Conservation (phyloP, 2,888 invertebrate species). For the Helicoverpa assulta region DNA sequence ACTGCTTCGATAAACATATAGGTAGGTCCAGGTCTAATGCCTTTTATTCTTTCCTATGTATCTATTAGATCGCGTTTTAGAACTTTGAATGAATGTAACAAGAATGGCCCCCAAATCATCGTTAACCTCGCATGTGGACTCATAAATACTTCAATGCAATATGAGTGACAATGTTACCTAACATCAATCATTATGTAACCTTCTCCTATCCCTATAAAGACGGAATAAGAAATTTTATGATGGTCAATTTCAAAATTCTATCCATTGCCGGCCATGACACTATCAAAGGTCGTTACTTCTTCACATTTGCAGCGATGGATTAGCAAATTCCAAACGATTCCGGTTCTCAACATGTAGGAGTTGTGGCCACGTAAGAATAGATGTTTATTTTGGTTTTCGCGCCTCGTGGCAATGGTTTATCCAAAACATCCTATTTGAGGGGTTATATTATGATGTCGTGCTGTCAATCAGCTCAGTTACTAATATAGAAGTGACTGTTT, state of each 20-base stretch:
- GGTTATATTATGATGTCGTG: conserved; percentile 55
- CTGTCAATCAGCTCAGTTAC: conserved; percentile 55
- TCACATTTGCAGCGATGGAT: conserved; percentile 48
- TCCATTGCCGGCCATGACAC: conserved; percentile 40
- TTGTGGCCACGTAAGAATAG: conserved; percentile 66
- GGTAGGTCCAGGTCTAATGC: conserved; percentile 4
- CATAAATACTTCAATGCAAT: conserved; percentile 61
- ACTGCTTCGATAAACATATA: conserved; percentile 8
- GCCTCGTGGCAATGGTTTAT: conserved; percentile 73
- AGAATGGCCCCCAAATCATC: conserved; percentile 51
- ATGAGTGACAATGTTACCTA: conserved; percentile 63
- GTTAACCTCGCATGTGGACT: conserved; percentile 54
- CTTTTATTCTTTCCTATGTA: too few species aligned
- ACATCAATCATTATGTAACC: conserved; percentile 56
- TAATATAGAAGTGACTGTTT: conserved; percentile 29
- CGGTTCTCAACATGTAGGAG: conserved; percentile 32
- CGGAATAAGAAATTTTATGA: conserved; percentile 15
- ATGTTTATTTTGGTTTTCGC: conserved; percentile 71
- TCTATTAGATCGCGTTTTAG: conserved; percentile 21
- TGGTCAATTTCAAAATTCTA: background rate
- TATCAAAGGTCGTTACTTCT: background rate
- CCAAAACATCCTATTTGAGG: conserved; percentile 74
- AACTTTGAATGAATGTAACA: conserved; percentile 32
- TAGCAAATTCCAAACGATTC: conserved; percentile 41
- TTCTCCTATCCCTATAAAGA: conserved; percentile 32